Conservation (phyloP, 2,113 vertebrate genomes). For the Sinocyclocheilus anophthalmus region DNA sequence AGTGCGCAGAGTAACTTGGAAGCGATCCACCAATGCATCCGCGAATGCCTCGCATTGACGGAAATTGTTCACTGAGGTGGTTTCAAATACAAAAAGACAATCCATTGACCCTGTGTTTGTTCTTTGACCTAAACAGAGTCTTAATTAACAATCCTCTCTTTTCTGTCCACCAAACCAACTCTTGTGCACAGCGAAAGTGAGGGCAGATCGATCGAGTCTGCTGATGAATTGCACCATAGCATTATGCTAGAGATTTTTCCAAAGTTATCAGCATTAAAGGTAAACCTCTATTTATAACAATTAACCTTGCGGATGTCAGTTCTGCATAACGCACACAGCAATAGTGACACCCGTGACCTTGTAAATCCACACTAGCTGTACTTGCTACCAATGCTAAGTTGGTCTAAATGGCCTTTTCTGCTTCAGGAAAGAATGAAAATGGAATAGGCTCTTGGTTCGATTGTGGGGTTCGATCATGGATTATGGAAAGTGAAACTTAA, state of each 20-base stretch:
- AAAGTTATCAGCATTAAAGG: constrained; percentile 42
- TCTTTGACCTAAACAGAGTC: constrained; percentile 41
- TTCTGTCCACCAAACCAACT: constrained; percentile 30
- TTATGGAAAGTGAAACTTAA: too few species aligned
- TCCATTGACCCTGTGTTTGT: constrained; percentile 32
- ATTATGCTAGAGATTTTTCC: constrained; percentile 51
- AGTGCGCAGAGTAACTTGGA: constrained; percentile 10
- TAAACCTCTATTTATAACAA: constrained; percentile 52
- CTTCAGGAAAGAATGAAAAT: background rate
- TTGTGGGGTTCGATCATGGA: background rate
- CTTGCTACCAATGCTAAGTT: background rate
- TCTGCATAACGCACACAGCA: constrained; percentile 30
- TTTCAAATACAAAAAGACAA: constrained; percentile 36
- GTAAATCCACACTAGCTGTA: background rate
- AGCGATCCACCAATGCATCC: background rate
- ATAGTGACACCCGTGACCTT: constrained; percentile 15
- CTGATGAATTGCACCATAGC: constrained; percentile 49
- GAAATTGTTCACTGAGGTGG: background rate
- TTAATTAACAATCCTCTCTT: constrained; percentile 48
- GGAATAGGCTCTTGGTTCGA: background rate
- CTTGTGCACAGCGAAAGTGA: constrained; percentile 37
- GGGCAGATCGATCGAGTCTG: constrained; percentile 38
- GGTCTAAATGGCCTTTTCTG: background rate
- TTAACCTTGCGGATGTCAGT: constrained; percentile 36
- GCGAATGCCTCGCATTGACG: constrained; percentile 30